phyloP scores from a whole-genome alignment of 2,113 vertebrate genomes.

The Nyctereutes procyonoides region DNA sequence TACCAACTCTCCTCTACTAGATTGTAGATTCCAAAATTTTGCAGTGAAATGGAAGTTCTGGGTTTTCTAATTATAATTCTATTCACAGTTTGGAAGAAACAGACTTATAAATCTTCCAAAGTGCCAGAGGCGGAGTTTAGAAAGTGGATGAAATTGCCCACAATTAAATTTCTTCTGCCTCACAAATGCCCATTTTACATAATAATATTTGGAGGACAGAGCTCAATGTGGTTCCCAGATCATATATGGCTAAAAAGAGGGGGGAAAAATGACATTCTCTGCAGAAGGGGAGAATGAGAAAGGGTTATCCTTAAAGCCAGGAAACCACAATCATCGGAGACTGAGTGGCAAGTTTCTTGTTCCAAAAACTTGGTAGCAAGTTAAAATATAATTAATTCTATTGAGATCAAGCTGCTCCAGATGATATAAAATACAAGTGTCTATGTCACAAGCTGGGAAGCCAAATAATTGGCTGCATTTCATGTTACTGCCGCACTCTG shows the following conservation, averaged over 20 bases:
- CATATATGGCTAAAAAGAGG: neutral
- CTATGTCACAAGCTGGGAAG: conserved; percentile 73
- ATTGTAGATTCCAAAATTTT: conserved; percentile 49
- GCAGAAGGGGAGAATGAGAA: neutral
- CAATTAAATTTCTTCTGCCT: conserved; percentile 64
- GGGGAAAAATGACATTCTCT: neutral
- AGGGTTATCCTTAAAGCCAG: conserved; percentile 41
- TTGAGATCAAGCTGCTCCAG: conserved; percentile 81
- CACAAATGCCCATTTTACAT: conserved; percentile 47
- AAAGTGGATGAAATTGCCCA: neutral
- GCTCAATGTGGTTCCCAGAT: neutral
- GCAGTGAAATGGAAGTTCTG: neutral
- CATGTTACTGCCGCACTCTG: conserved; percentile 62
- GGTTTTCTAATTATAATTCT: conserved; percentile 45
- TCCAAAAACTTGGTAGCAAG: conserved; percentile 70
- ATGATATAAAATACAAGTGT: conserved; percentile 78
- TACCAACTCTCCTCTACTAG: neutral
- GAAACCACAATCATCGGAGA: conserved; percentile 45
- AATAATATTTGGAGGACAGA: conserved; percentile 58
- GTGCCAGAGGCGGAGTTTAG: neutral
- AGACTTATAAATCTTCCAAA: conserved; percentile 46
- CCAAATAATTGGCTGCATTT: conserved; percentile 78
- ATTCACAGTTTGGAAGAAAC: conserved; percentile 34
- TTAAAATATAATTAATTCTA: conserved; percentile 84
- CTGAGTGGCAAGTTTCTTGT: conserved; percentile 69